Percentiles rank a stretch among this genome's conserved stretches.
phyloP scores from a whole-genome alignment of 1,140 invertebrate species.

The Bombus turneri region DNA sequence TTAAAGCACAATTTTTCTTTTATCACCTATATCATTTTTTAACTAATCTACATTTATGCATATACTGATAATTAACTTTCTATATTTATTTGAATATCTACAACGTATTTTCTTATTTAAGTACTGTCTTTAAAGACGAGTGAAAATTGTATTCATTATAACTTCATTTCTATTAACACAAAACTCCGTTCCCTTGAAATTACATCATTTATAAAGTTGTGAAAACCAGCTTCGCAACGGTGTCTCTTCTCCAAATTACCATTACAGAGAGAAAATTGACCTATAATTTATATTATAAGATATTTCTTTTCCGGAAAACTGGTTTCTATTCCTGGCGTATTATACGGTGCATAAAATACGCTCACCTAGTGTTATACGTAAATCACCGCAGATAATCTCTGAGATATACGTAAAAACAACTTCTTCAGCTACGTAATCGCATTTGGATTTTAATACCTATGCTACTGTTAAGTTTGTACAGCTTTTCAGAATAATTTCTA shows the following conservation, averaged over 20 bases:
- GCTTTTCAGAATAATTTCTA: neutral
- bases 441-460: neutral
- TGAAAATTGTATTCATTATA: too few relatives aligned
- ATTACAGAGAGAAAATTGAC: neutral
- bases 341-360: neutral
- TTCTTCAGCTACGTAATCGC: neutral
- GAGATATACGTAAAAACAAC: slow-evolving; percentile 33
- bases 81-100: neutral
- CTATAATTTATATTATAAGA: neutral
- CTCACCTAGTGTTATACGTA: slow-evolving; percentile 11
- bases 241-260: slow-evolving; percentile 6
- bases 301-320: neutral
- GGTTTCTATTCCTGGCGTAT: neutral
- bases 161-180: neutral
- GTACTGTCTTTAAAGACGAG: neutral
- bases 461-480: too few relatives aligned
- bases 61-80: neutral
- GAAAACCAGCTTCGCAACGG: neutral
- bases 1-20: neutral
- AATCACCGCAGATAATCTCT: slow-evolving; percentile 29
- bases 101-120: too few relatives aligned
- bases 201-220: neutral
- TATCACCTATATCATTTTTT: too few relatives aligned
- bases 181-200: neutral
- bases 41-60: neutral